These are phyloP conservation scores for Uloborus diversus DNA, from an alignment of 1,140 invertebrate genomes.

Conservation along the genomic window DNA sequence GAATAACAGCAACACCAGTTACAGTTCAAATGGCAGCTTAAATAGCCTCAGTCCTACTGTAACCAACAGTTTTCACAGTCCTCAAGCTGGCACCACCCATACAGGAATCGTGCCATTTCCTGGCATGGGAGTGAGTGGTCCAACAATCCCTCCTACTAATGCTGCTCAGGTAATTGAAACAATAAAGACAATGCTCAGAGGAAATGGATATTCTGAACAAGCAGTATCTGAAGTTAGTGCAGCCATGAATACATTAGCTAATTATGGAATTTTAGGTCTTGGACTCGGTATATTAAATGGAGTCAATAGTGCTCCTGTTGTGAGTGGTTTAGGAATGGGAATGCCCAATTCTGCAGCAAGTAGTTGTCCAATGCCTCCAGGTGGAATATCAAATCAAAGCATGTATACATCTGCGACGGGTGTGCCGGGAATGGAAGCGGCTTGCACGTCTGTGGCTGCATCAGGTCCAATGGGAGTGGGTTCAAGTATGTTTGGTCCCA, in stretches of 20 bases:
- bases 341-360: conserved; percentile 62
- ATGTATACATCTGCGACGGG: conserved; percentile 43
- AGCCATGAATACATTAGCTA: conserved; percentile 91
- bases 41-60: conserved; percentile 61
- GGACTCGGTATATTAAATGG: conserved; percentile 69
- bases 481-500: conserved; percentile 54
- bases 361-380: conserved; percentile 58
- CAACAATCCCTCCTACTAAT: conserved; percentile 66
- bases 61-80: conserved; percentile 59
- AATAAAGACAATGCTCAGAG: conserved; percentile 83
- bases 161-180: conserved; percentile 81
- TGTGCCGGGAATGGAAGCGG: conserved; percentile 38
- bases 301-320: conserved; percentile 59
- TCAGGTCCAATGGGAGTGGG: conserved; percentile 44
- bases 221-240: conserved; percentile 87
- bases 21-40: conserved; percentile 60
- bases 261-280: conserved; percentile 92
- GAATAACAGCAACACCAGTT: conserved; percentile 61
- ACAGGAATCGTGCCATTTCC: conserved; percentile 56
- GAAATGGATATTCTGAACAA: conserved; percentile 86
- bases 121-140: conserved; percentile 56
- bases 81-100: conserved; percentile 54
- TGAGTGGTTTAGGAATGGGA: conserved; percentile 61
- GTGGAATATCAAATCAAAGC: conserved; percentile 48
- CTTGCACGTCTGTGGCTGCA: conserved; percentile 61